A percentile compares a stretch with the other conserved stretches of the same genome.
These are phyloP conservation scores for Tetranychus piercei DNA, from an alignment of 2,888 invertebrate species.

Conservation along the genomic window DNA sequence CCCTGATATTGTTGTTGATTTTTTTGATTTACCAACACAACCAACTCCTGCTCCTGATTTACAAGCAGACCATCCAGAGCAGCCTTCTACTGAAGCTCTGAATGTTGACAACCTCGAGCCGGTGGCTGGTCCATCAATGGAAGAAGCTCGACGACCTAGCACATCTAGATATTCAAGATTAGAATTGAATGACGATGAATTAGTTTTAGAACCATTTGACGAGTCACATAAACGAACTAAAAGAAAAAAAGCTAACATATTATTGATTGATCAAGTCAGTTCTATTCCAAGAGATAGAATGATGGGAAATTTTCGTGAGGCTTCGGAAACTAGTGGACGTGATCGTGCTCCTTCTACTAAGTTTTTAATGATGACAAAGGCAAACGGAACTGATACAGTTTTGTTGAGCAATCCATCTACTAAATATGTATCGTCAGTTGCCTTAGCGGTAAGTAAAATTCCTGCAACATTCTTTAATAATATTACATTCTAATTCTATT, in stretches of 20 bases:
- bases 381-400: background rate
- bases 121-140: background rate
- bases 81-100: background rate
- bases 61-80: background rate
- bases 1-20: background rate
- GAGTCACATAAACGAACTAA: background rate
- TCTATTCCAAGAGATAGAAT: background rate
- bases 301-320: background rate
- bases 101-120: background rate
- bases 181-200: background rate
- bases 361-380: background rate
- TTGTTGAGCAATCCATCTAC: background rate
- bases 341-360: background rate
- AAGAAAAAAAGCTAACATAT: background rate
- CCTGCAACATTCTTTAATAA: no score
- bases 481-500: no score
- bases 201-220: constrained; percentile 3
- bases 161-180: background rate
- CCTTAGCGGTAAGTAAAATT: no score
- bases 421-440: no score
- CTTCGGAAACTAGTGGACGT: background rate
- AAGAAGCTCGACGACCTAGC: background rate
- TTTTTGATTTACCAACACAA: background rate
- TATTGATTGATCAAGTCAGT: background rate
- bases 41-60: background rate